A percentile compares a stretch with the other conserved stretches of the same genome.
These are phyloP conservation scores for Dermatophagoides farinae DNA, from an alignment of 1,140 invertebrate species.

Conservation along the genomic window DNA sequence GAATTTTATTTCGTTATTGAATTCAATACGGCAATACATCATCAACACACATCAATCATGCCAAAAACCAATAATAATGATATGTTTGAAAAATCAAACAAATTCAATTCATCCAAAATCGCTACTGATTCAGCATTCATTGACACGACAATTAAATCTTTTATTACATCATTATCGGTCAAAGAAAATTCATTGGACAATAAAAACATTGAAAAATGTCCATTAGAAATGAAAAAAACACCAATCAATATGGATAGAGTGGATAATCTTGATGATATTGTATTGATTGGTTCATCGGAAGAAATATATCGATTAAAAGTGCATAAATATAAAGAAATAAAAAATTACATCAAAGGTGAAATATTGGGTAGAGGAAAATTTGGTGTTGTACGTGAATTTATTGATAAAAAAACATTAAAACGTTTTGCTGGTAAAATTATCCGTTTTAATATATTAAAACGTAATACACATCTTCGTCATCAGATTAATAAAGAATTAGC, in stretches of 20 bases:
- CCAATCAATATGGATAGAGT: neutral
- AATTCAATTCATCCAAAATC: too few species aligned
- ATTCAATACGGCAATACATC: too few species aligned
- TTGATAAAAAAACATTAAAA: neutral
- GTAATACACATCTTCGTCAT: neutral
- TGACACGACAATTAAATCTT: too few species aligned
- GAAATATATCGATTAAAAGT: neutral
- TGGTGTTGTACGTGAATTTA: constrained; percentile 5
- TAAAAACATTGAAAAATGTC: neutral
- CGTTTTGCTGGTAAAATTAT: constrained; percentile 3
- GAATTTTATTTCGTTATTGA: too few species aligned
- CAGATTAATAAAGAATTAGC: constrained; percentile 4
- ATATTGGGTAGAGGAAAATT: neutral
- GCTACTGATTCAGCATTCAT: too few species aligned
- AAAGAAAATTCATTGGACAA: neutral
- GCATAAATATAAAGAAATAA: constrained; percentile 1
- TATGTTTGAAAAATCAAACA: too few species aligned
- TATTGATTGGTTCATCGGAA: neutral
- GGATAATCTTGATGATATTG: neutral
- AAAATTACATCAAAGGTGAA: constrained; percentile 5
- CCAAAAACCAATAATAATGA: too few species aligned
- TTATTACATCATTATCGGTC: too few species aligned
- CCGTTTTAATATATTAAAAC: neutral
- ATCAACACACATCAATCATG: too few species aligned
- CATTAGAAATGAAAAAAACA: neutral